These are phyloP conservation scores for Spilarctia lutea DNA, from an alignment of 2,888 invertebrate genomes.

Conservation along the genomic window DNA sequence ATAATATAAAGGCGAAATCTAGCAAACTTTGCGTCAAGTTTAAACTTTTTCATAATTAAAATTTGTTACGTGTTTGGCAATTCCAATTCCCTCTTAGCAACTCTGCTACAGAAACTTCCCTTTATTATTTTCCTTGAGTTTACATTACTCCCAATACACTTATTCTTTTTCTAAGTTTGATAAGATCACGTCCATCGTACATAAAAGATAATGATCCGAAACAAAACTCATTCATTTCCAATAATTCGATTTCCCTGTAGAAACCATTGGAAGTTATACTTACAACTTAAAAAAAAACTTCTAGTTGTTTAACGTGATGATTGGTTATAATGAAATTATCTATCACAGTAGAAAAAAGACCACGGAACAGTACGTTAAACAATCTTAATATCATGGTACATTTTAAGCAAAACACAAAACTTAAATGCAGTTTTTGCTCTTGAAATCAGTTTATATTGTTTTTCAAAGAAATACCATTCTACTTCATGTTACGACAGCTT, in stretches of 20 bases:
- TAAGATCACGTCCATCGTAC: slow-evolving; percentile 40
- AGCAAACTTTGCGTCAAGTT: slow-evolving; percentile 4
- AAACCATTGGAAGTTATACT: slow-evolving; percentile 13
- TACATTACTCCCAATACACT: slow-evolving; percentile 46
- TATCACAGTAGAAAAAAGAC: neutral
- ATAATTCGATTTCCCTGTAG: slow-evolving; percentile 42
- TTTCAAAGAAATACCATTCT: neutral
- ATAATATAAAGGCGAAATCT: neutral
- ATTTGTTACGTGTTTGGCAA: slow-evolving; percentile 22
- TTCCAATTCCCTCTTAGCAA: slow-evolving; percentile 20
- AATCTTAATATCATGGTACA: neutral
- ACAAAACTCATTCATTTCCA: slow-evolving; percentile 43
- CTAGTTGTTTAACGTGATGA: neutral
- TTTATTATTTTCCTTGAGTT: slow-evolving; percentile 37
- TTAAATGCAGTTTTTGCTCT: no score
- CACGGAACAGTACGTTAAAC: neutral
- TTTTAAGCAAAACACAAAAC: no score
- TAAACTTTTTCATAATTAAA: slow-evolving; percentile 24
- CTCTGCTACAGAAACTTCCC: slow-evolving; percentile 17
- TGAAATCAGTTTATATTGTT: no score
- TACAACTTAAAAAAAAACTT: neutral
- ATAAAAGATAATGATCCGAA: slow-evolving; percentile 50
- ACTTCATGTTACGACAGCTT: slow-evolving; percentile 7
- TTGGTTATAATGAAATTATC: neutral
- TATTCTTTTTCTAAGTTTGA: slow-evolving; percentile 43